phyloP scores from a whole-genome alignment of 2,797 vertebrate genomes.

The Garrulus glandarius region DNA sequence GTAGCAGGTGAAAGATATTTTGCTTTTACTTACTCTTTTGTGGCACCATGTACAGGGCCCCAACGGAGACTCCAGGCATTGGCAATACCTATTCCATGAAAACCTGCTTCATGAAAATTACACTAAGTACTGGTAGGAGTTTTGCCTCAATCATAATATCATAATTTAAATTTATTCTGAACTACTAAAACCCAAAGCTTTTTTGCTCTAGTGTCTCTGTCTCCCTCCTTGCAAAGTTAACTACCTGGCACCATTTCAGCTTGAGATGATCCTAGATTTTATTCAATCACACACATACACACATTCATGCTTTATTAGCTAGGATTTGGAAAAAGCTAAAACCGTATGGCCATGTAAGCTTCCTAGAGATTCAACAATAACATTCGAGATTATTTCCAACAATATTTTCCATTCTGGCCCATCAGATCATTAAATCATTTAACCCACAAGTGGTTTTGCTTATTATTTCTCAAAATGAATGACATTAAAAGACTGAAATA shows the following conservation, averaged over 20 bases:
- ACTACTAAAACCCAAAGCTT: not conserved
- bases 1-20: not conserved
- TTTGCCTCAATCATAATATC: not conserved
- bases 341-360: not conserved
- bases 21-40: not conserved
- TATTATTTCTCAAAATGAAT: not conserved
- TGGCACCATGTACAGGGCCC: not conserved
- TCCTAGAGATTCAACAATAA: not conserved
- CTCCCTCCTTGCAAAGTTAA: not conserved
- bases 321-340: not conserved
- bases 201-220: not conserved
- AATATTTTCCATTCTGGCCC: not conserved
- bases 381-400: not conserved
- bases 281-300: not conserved
- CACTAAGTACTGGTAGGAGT: not conserved
- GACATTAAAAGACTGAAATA: not conserved
- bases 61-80: not conserved
- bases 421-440: not conserved
- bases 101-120: not conserved
- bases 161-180: not conserved
- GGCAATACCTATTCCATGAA: not conserved
- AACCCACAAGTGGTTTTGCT: not conserved
- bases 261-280: not conserved
- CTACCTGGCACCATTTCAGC: not conserved
- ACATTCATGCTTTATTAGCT: not conserved